Evolutionary conservation across 2,888 invertebrate genomes (phyloP).

Genomic region (Synergus itoensis): DNA sequence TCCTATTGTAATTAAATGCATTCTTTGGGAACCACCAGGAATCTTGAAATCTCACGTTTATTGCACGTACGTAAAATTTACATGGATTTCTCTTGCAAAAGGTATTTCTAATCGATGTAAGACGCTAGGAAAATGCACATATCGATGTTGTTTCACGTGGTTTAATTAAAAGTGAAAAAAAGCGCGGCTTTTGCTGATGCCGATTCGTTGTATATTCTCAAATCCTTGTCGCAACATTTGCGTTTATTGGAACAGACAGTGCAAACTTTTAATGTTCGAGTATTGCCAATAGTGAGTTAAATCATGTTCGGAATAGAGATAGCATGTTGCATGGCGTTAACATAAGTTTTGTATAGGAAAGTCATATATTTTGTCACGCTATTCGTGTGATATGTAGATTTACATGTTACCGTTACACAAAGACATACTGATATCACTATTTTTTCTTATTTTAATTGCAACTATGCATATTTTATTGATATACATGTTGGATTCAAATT

Average conservation of each 20-base stretch:
- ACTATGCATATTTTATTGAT: too few relatives aligned
- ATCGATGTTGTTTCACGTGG: constrained; percentile 14
- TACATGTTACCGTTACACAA: not conserved
- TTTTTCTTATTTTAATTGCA: not conserved
- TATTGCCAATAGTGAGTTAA: constrained; percentile 6
- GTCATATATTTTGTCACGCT: constrained; percentile 15
- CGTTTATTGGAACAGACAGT: constrained; percentile 9
- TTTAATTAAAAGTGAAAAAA: constrained; percentile 23
- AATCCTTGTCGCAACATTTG: constrained; percentile 10
- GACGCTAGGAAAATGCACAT: constrained; percentile 3
- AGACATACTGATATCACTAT: not conserved
- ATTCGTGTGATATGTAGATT: not conserved
- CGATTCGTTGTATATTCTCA: not conserved
- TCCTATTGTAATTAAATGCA: constrained; percentile 10
- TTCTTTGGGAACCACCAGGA: not conserved
- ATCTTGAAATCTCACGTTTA: constrained; percentile 7
- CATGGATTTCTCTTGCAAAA: constrained; percentile 23
- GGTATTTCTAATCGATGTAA: constrained; percentile 34
- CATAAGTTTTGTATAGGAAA: constrained; percentile 1
- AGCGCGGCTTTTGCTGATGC: not conserved
- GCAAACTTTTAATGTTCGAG: constrained; percentile 5
- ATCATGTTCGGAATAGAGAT: constrained; percentile 8
- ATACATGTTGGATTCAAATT: too few relatives aligned
- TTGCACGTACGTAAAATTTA: constrained; percentile 12
- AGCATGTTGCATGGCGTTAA: constrained; percentile 18